Base-by-base conservation (phyloP, 2,113 vertebrate genomes). In the Azemiops feae region DNA sequence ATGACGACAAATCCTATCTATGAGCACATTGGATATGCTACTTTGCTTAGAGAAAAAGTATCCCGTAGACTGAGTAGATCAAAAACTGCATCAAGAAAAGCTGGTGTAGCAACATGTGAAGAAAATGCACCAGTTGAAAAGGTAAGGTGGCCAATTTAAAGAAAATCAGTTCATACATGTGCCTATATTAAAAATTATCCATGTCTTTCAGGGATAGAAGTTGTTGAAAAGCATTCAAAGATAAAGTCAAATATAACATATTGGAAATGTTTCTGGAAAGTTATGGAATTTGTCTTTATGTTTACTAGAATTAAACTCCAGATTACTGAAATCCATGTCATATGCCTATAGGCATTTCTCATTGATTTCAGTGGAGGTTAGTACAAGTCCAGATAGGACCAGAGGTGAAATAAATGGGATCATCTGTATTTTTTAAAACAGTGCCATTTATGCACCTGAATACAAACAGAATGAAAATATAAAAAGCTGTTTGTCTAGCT, bases 1-100 rank as follows among this genome's bases (percentile, higher is more conserved):
- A 99, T 99, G 99, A 99, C 99, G 91, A 99, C 99, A 6, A 99
- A 99, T 96, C 99, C 99, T 93, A 99, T 99, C 97, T 99, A 99
- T 34, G 99, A 99, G 93, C 99, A 99, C 93, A 98, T 99, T 22
- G 99, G 99, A 88, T 99, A 99, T 10, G 98, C 98, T 45, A 98
- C 99, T n/a, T 97, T 99, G 91, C 98, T 99, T 92, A 98, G 98
- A 97, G 99, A 99, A 96, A 99, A 99, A 94, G 98, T 98, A 58
- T 98, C 98, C 94, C 97, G 98, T 69, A 97, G 98, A 92, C 97
- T 99, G 95, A 98, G 98, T 97, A 98, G 98, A 64, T 97, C 98
- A 10, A 98, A 98, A 96, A 98, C 98, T 0, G 98, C 99, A 88
- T 97, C 98, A 34, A 98, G 98, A 93, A 98, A 98, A 97, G 97